Evolutionary conservation across 2,113 vertebrate species (phyloP), one percentile per base, ranked within the genome.

Genomic region (Cephalopterus ornatus): DNA sequence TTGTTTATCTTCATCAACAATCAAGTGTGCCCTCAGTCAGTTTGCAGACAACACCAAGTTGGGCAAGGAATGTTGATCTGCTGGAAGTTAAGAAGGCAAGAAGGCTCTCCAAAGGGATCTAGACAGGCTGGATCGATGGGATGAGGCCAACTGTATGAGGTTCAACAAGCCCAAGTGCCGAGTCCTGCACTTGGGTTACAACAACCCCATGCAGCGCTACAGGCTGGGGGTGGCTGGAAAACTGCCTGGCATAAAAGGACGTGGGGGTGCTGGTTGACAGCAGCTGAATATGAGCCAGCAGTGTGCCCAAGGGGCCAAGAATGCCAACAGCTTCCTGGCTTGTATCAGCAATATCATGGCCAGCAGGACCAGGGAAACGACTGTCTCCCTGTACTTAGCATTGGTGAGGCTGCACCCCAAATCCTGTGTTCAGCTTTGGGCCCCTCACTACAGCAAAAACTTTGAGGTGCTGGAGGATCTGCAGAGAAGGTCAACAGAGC

Each of bases 301-400:
- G 56, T 59, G 37, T 62, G 37, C 24, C 16, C 37, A 39, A 18
- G 17, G 24, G 26, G 26, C 26, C 59, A 62, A 62, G 59, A 62
- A 62, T 27, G 16, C 59, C 37, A 41, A 9, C 18, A 27, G 37
- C 37, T 19, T 62, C 59, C 37, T 39, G 39, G 30, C 26, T 8
- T 68, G 30, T 23, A 20, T 49, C 41, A 49, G 47, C 16, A 76
- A 4, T 32, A 41, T 20, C 12, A 17, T 28, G 49, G 12, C 14
- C 63, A 84, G 49, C 41, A 63, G 47, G 47, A 70, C 5, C 9
- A 41, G 17, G n/a, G 41, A 28, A 12, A 21, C 21, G 11, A 12
- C 22, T 2, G 5, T 67, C 4, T 24, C 33, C 26, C 30, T 68
- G 11, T 53, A 18, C 30, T 55, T 0, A 6, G 30, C 3, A 1